Evolutionary conservation across 2,888 invertebrate species (phyloP), one percentile per base, ranked within the genome.

Genomic region (Caenorhabditis sp.): DNA sequence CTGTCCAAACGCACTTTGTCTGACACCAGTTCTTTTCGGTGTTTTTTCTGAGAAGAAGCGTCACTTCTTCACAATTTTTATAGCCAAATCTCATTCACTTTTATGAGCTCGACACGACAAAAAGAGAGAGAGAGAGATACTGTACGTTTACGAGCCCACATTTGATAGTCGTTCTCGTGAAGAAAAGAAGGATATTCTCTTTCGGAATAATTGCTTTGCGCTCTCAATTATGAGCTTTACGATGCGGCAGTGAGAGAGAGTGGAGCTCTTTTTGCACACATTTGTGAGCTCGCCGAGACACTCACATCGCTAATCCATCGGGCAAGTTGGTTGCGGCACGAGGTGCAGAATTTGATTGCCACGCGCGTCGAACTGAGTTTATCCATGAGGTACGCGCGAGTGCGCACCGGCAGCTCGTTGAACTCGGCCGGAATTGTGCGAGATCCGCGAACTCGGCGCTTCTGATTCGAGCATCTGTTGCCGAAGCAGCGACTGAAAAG

Each of bases 371-470:
- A 52, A 15, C 56, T 66, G 2, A 71, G 32, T 20, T 70, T 58
- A 22, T 77, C 77, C 50, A 77, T 56, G 0, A 77, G 15, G 32
- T 66, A 77, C 0, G 77, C 65, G 7, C 77, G 45, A n/a, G 55
- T 52, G 7, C 56, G 45, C 0, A 72, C 26, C 7, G 58, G 27
- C 22, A 77, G 17, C 0, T 71, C 61, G 20, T 20, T 27, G 15
- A 77, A 50, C 13, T 59, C 62, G 2, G 30, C 27, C n/a, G 77
- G 77, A 61, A 61, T 50, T n/a, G 48, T 66, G 8, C 56, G 53
- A 17, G 27, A 37, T 27, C 43, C 50, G 5, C 46, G 53, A 24
- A 58, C 58, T 22, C 32, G 17, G 15, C 66, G 70, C 48, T 65
- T 63, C 52, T 71, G 63, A n/a, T 43, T 43, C 11, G 65, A 32